A percentile compares a stretch with the other conserved stretches of the same genome.
Conservation (phyloP, 2,113 vertebrate species). For the Alces alces region DNA sequence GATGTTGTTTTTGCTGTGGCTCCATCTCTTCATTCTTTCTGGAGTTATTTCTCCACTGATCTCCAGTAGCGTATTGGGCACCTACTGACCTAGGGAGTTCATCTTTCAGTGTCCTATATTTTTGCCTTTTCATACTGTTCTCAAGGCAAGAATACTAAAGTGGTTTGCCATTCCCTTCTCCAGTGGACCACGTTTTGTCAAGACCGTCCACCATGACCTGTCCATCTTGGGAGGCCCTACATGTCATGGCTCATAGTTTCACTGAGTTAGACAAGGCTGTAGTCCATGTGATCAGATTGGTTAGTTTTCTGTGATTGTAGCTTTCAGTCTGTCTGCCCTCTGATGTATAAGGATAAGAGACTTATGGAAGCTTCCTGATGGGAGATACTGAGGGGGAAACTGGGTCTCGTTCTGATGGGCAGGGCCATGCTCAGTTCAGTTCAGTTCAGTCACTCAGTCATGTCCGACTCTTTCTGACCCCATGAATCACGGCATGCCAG, state of each 20-base stretch:
- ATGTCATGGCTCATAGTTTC: not conserved
- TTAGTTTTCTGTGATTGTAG: not conserved
- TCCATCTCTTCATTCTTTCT: not conserved
- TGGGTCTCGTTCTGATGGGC: not conserved
- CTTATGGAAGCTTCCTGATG: not conserved
- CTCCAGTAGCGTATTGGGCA: not conserved
- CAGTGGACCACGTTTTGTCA: not conserved
- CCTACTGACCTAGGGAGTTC: not conserved
- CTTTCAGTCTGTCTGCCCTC: not conserved
- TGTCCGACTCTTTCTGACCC: too few species aligned
- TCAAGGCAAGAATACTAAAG: not conserved
- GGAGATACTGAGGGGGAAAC: not conserved
- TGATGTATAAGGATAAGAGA: not conserved
- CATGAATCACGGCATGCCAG: too few species aligned
- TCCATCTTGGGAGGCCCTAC: not conserved
- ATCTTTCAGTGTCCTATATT: not conserved
- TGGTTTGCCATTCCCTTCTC: not conserved
- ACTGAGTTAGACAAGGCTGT: not conserved
- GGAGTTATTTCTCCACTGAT: not conserved
- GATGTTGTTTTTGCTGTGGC: not conserved
- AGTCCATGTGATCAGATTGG: not conserved
- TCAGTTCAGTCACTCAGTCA: too few species aligned
- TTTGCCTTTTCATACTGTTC: not conserved
- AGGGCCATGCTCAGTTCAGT: not conserved
- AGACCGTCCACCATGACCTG: not conserved